phyloP scores from a whole-genome alignment of 2,888 invertebrate genomes.

The Heliconius ethilla region DNA sequence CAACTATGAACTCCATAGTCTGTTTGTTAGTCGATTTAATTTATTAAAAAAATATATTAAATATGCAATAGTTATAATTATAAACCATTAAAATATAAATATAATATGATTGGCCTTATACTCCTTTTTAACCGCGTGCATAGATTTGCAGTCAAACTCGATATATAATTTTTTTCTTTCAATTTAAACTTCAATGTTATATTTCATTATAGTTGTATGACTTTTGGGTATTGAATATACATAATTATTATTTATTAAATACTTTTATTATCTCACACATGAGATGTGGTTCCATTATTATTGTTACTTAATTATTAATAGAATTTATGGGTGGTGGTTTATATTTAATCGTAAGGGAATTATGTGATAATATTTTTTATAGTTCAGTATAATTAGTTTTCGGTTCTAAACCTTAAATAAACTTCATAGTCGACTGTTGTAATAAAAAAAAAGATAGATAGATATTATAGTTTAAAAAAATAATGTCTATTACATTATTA shows the following conservation, averaged over 20 bases:
- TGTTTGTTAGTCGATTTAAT: too few relatives aligned
- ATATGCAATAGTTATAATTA: background rate
- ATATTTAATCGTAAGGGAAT: background rate
- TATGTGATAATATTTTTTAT: constrained; percentile 7
- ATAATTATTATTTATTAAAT: background rate
- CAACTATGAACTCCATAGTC: background rate
- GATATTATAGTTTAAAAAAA: background rate
- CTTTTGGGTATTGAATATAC: background rate
- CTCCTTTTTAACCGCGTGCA: background rate
- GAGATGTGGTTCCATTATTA: background rate
- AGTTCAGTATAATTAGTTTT: background rate
- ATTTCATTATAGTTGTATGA: background rate
- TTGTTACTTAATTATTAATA: background rate
- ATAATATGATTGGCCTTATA: too few relatives aligned
- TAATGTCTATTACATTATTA: background rate
- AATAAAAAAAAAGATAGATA: background rate
- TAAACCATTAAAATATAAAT: too few relatives aligned
- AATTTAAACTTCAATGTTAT: background rate
- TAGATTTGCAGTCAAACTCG: background rate
- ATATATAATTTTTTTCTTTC: background rate
- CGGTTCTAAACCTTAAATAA: constrained; percentile 4
- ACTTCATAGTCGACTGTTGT: background rate
- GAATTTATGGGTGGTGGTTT: background rate
- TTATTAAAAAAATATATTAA: background rate
- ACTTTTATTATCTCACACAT: background rate